A percentile compares a stretch with the other conserved stretches of the same genome.
These are phyloP conservation scores for Pipistrellus kuhlii DNA, from an alignment of 2,797 vertebrate genomes.

Conservation along the genomic window DNA sequence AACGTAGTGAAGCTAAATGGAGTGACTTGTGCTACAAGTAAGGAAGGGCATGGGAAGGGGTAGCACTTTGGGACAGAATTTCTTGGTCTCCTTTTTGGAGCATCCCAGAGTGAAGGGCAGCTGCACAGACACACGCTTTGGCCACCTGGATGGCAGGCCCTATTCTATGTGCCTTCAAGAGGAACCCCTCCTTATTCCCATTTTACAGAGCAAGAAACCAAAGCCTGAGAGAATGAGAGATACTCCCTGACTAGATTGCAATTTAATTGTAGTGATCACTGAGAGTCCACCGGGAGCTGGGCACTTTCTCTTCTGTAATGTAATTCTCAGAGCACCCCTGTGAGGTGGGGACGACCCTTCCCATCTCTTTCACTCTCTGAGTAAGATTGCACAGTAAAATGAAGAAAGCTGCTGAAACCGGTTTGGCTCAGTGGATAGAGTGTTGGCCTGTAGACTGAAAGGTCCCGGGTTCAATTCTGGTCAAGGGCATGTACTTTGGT, in stretches of 20 bases:
- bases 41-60: neutral
- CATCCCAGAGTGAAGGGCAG: neutral
- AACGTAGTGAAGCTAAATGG: neutral
- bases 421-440: too few relatives aligned
- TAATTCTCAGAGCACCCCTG: too few relatives aligned
- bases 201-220: neutral
- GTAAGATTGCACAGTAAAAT: neutral
- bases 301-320: too few relatives aligned
- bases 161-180: neutral
- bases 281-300: neutral
- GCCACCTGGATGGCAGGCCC: neutral
- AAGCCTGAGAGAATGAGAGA: neutral
- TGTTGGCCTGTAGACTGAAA: too few relatives aligned
- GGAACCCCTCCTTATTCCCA: neutral
- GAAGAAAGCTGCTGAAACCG: neutral
- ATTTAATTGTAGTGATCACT: neutral
- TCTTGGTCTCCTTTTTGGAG: neutral
- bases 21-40: neutral
- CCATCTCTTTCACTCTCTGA: neutral
- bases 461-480: too few relatives aligned
- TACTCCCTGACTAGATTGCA: neutral
- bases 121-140: neutral
- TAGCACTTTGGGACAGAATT: neutral
- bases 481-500: too few relatives aligned
- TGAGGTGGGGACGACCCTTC: fast-evolving